Evolutionary conservation across 2,888 invertebrate genomes (phyloP), one percentile per base, ranked within the genome.

Genomic region (Panzeria rudis): DNA sequence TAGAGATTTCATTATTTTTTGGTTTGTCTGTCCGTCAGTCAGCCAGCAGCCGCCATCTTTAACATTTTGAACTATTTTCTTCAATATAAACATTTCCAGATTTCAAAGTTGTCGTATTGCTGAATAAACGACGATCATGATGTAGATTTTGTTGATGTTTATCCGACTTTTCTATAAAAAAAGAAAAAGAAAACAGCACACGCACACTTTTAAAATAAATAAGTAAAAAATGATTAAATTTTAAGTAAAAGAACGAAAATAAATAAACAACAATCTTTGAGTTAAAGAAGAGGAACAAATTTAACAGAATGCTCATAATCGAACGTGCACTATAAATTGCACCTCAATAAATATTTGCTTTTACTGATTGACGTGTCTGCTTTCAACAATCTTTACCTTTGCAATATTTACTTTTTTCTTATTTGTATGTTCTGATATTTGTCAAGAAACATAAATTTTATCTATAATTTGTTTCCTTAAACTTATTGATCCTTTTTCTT

Each of bases 81-180:
- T 92, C 92, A 84, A 92, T 92, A 87, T 92, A 92, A 66, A 92
- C 92, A 87, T 92, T 92, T 78, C 92, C 92, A 78, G 91, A 91
- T 86, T 91, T 91, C 72, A 91, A 86, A 41, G 91, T 87, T 87
- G 91, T 91, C 84, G 91, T 84, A 59, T 71, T 85, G 38, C 71
- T 71, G 78, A 85, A 82, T 72, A 91, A 87, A 29, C 91, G 90
- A 86, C 92, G 91, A 86, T 92, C 91, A 23, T 85, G 84, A n/a
- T 79, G 83, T 54, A 72, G 80, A 62, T 52, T 66, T 66, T 83
- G 83, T 20, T 87, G 86, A 83, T 91, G 89, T 87, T 91, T 91
- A 66, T 86, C 87, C 68, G 88, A 89, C 84, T 91, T 91, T 73
- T 91, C 90, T 89, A 86, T 71, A 88, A 85, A 25, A 56, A 78